Evolutionary conservation across 2,797 vertebrate genomes (phyloP), one percentile per base, ranked within the genome.

Genomic region (Eulemur albifrons): DNA sequence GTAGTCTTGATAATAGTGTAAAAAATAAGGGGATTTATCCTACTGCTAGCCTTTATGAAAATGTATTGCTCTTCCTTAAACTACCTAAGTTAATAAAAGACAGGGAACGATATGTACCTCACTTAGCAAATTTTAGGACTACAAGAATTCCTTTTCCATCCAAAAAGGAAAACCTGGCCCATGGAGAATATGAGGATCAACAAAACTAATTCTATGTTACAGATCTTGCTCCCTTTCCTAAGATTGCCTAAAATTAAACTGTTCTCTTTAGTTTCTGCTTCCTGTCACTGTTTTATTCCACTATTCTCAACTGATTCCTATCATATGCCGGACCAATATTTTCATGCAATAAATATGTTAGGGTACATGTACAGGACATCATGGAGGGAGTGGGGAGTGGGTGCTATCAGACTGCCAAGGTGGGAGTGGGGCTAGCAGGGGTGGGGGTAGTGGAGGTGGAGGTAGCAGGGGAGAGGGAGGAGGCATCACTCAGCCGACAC

Each of bases 141-240:
- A 89, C 54, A 54, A 54, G 27, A 94, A 15, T 63, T 76, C 13
- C 2, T 70, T 54, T 85, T 85, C 77, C 25, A 67, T 27, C 50
- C 23, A 91, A 88, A 94, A 93, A 65, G 73, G 40, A 67, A 96
- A 93, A 63, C 21, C 25, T 83, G 63, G 86, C 40, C 63, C 43
- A 59, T 1, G 10, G 35, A 86, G 20, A 90, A 85, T 21, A 86
- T 25, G 76, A 76, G 7, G 10, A 81, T 20, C 73, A 86, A 86
- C 1, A 67, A 84, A 79, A 89, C 21, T 21, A 65, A 57, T 18
- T 72, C 69, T 83, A 63, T 67, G 67, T 81, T 83, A 85, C 1
- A 32, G 21, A 67, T 90, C 54, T 81, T 80, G 25, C 10, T 85
- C 17, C 32, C 21, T 86, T 88, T 88, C 88, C 20, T 20, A 70